Conservation (phyloP, 2,797 vertebrate species). For the Clarias fuscus region DNA sequence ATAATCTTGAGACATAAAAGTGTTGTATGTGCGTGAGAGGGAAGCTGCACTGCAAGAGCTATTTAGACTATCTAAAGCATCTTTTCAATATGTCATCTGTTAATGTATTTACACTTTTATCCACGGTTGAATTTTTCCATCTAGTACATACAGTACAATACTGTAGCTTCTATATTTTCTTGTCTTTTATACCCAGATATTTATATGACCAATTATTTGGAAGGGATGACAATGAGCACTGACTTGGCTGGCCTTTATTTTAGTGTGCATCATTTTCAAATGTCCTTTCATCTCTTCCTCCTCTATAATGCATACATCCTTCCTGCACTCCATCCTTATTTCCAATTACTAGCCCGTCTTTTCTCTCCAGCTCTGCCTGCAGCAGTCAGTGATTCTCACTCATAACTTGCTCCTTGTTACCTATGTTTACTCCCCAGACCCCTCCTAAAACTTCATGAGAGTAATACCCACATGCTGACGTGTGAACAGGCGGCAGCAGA, state of each 20-base stretch:
- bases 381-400: slow-evolving; percentile 58
- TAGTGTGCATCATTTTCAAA: slow-evolving; percentile 5
- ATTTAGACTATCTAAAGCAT: not conserved
- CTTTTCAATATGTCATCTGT: not conserved
- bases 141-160: not conserved
- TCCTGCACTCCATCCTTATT: not conserved
- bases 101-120: not conserved
- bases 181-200: not conserved
- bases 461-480: slow-evolving; percentile 59
- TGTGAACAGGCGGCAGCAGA: slow-evolving; percentile 73
- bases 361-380: slow-evolving; percentile 32
- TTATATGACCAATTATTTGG: not conserved
- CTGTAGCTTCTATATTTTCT: not conserved
- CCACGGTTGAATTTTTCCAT: not conserved
- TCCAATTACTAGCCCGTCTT: not conserved
- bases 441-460: slow-evolving; percentile 52
- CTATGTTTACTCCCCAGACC: slow-evolving; percentile 8
- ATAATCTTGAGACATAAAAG: slow-evolving; percentile 11
- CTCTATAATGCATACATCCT: not conserved
- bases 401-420: not conserved
- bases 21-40: not conserved
- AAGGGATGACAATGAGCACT: not conserved
- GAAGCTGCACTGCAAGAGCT: not conserved
- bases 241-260: slow-evolving; percentile 2
- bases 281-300: not conserved